These are phyloP conservation scores for Doris montereyensis DNA, from an alignment of 2,888 invertebrate species.

Conservation along the genomic window DNA sequence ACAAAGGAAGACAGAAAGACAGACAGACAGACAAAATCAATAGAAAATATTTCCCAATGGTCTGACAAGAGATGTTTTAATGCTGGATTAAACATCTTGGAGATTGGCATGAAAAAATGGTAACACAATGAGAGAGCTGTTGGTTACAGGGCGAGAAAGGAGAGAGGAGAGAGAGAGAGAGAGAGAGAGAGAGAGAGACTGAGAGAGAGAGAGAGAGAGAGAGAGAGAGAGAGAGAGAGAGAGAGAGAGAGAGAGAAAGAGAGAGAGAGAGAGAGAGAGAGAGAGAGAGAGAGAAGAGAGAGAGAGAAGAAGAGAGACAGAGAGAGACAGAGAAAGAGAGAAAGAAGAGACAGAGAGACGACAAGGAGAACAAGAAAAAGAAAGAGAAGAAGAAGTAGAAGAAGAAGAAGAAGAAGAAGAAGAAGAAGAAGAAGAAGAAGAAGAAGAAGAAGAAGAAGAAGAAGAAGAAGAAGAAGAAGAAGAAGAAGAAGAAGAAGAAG, in stretches of 20 bases:
- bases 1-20: too few relatives aligned
- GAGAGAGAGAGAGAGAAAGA: background rate
- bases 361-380: background rate
- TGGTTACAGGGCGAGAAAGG: background rate
- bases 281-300: conserved; percentile 8
- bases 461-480: background rate
- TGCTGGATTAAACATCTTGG: too few relatives aligned
- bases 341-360: too few relatives aligned
- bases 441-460: background rate
- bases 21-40: too few relatives aligned
- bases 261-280: conserved; percentile 12
- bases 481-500: background rate
- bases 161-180: background rate
- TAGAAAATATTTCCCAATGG: too few relatives aligned
- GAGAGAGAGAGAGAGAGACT: background rate
- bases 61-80: too few relatives aligned
- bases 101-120: too few relatives aligned
- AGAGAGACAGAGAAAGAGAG: background rate
- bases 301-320: background rate
- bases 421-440: background rate
- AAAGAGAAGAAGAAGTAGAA: background rate
- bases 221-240: background rate
- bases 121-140: background rate
- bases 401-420: background rate
- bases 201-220: background rate